Evolutionary conservation across 2,113 vertebrate species (phyloP).

Genomic region (Misgurnus mizolepis): DNA sequence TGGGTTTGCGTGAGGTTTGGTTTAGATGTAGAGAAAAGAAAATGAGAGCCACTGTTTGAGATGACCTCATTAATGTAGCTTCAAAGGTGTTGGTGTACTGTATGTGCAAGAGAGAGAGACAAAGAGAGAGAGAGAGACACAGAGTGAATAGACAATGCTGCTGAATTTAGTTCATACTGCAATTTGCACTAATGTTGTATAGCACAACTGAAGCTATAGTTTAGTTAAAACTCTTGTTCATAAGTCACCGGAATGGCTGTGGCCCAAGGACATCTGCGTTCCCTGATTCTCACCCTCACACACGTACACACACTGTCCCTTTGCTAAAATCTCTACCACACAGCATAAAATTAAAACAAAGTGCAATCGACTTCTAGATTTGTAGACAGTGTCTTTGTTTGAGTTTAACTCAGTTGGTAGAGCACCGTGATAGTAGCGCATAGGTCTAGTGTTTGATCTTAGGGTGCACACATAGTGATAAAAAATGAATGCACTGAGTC

Average conservation of each 20-base stretch:
- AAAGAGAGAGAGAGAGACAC: not conserved
- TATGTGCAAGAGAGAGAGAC: too few relatives aligned
- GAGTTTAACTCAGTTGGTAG: too few relatives aligned
- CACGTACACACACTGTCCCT: not conserved
- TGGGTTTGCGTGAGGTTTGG: too few relatives aligned
- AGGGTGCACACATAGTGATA: too few relatives aligned
- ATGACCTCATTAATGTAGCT: too few relatives aligned
- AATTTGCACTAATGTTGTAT: not conserved
- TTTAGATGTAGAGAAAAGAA: too few relatives aligned
- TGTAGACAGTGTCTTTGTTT: not conserved
- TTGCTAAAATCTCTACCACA: not conserved
- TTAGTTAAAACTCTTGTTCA: conserved; percentile 27
- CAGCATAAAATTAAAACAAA: not conserved
- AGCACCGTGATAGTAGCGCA: too few relatives aligned
- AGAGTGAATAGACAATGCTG: not conserved
- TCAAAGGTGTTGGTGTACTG: not conserved
- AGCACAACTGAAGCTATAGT: not conserved
- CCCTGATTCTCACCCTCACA: conserved; percentile 14
- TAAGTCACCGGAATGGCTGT: conserved; percentile 40
- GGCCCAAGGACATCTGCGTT: conserved; percentile 38
- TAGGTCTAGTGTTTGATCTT: too few relatives aligned
- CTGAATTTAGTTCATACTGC: not conserved
- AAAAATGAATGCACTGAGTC: too few relatives aligned
- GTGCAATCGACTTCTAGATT: not conserved
- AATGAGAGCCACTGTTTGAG: too few relatives aligned